Evolutionary conservation across 2,797 vertebrate genomes (phyloP), one percentile per base, ranked within the genome.

Genomic region (Poeciliopsis turneri): DNA sequence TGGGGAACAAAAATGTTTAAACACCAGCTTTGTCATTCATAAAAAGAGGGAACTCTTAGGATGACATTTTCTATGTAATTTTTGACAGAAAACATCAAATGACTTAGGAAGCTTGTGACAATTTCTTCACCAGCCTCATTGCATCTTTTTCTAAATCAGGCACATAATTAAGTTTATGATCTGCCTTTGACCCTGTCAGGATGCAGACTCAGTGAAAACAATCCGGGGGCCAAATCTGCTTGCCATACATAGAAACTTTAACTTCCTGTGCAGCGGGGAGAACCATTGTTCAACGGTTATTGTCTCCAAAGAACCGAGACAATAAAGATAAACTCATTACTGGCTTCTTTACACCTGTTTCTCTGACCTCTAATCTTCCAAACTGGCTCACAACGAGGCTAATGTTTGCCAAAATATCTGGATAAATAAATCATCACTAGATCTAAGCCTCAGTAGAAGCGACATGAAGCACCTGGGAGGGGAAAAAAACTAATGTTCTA

Each of bases 401-500:
- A 28, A 76, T 1, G 5, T n/a, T 25, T 49, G 33, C 25, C 13
- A 45, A 49, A 41, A 28, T 66, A 47, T 10, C 30, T 36, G 16
- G 33, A 64, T 33, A 64, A 36, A 64, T 18, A 25, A 69, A 41
- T 18, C 10, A 53, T 3, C 9, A 45, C 30, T 11, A n/a, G 18
- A 45, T 30, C 46, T 28, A 49, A 1, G 6, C 23, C n/a, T 45
- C 45, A 70, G 5, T 43, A 28, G 25, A 9, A 43, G 2, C 0
- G 23, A 68, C 10, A 11, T 61, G n/a, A 39, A 39, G 28, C 13
- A 47, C 30, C 49, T 23, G n/a, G 80, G 66, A 80, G 45, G 66
- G 46, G 66, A 61, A 75, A 28, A 28, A 78, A 74, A 49, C 76
- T 82, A 70, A 75, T 87, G 88, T 79, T 18, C 20, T 59, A 73